Conservation (phyloP, 2,113 vertebrate genomes). For the Hucho hucho region DNA sequence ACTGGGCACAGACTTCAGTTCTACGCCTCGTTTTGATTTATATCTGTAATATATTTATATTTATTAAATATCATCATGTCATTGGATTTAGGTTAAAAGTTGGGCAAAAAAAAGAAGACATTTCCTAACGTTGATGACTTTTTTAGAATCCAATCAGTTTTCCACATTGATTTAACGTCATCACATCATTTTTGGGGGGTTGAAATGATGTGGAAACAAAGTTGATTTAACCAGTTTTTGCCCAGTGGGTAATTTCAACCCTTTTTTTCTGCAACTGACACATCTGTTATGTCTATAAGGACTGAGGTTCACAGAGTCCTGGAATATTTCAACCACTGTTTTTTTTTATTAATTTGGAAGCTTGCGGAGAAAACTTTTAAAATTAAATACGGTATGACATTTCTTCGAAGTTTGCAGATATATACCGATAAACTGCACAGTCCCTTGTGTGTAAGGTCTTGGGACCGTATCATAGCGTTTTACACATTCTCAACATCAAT, state of each 20-base stretch:
- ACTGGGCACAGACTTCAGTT: too few species aligned
- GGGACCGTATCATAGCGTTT: constrained; percentile 43
- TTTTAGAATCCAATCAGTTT: too few species aligned
- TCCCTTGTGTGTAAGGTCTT: constrained; percentile 29
- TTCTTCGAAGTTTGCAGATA: constrained; percentile 34
- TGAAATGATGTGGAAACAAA: too few species aligned
- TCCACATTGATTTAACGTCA: too few species aligned
- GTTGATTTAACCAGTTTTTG: too few species aligned
- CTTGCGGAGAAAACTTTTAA: constrained; percentile 45
- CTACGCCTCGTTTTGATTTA: too few species aligned
- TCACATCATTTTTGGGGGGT: too few species aligned
- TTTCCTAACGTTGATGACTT: too few species aligned
- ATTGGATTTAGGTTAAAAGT: too few species aligned
- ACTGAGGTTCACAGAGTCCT: constrained; percentile 49
- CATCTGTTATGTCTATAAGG: constrained; percentile 76
- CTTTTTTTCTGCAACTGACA: constrained; percentile 61
- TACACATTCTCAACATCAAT: constrained; percentile 52
- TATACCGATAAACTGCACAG: background rate
- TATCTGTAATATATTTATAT: too few species aligned
- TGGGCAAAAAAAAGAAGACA: too few species aligned
- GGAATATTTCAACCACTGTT: constrained; percentile 63
- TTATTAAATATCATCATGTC: too few species aligned
- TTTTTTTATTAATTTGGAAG: constrained; percentile 67
- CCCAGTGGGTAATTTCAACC: constrained; percentile 55
- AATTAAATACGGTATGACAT: constrained; percentile 48